Conservation (phyloP, 2,113 vertebrate species). For the Bufo bufo region DNA sequence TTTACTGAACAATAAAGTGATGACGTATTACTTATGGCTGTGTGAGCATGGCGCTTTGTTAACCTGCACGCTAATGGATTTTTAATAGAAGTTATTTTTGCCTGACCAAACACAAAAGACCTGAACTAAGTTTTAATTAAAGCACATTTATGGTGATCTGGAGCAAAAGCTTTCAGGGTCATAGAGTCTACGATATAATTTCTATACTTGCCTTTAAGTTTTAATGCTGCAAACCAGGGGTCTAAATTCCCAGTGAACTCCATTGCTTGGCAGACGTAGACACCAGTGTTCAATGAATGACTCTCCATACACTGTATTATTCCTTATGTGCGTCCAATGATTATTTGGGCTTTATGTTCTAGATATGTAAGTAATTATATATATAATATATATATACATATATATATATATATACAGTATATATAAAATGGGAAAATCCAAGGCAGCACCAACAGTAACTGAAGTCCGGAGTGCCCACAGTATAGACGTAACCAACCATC, state of each 20-base stretch:
- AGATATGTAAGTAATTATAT: no score
- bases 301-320: no score
- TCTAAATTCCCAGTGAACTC: background rate
- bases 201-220: background rate
- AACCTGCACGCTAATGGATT: background rate
- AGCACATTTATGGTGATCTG: background rate
- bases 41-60: background rate
- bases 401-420: no score
- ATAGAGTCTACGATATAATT: background rate
- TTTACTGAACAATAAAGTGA: constrained; percentile 60
- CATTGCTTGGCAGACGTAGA: no score
- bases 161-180: background rate
- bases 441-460: no score
- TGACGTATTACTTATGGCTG: constrained; percentile 36
- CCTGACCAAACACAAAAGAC: background rate
- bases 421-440: no score
- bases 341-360: no score
- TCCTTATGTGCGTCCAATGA: no score
- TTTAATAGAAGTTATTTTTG: constrained; percentile 1
- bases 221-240: background rate
- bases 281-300: no score
- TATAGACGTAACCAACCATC: no score
- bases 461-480: no score
- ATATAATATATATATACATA: no score
- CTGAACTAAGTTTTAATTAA: background rate